Conservation (phyloP, 2,888 invertebrate genomes). For the Abrostola triplasia region DNA sequence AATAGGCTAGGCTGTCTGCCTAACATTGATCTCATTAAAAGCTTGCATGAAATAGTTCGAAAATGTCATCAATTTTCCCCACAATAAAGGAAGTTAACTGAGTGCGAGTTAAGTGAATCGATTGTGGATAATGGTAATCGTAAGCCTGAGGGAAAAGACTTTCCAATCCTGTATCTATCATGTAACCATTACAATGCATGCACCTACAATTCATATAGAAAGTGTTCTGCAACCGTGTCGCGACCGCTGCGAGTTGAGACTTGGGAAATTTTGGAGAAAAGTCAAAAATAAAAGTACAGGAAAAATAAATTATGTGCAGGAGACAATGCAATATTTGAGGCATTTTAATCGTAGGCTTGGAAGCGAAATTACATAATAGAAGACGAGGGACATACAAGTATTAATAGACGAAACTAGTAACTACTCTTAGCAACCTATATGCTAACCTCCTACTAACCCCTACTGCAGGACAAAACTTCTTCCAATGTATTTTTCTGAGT, state of each 20-base stretch:
- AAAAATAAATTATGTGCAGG: neutral
- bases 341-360: too few species aligned
- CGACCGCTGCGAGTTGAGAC: conserved; percentile 42
- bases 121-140: conserved; percentile 73
- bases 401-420: too few species aligned
- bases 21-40: neutral
- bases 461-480: too few species aligned
- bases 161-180: conserved; percentile 78
- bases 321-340: too few species aligned
- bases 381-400: too few species aligned
- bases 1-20: too few species aligned
- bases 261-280: conserved; percentile 20
- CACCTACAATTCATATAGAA: conserved; percentile 85
- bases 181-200: conserved; percentile 84
- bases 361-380: too few species aligned
- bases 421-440: too few species aligned
- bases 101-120: conserved; percentile 68
- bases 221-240: conserved; percentile 72
- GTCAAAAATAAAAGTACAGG: neutral
- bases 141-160: conserved; percentile 72
- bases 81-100: conserved; percentile 48
- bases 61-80: conserved; percentile 30
- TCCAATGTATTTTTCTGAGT: too few species aligned
- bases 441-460: too few species aligned
- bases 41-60: conserved; percentile 1